phyloP scores from a whole-genome alignment of 2,113 vertebrate genomes.

The Bubo bubo region DNA sequence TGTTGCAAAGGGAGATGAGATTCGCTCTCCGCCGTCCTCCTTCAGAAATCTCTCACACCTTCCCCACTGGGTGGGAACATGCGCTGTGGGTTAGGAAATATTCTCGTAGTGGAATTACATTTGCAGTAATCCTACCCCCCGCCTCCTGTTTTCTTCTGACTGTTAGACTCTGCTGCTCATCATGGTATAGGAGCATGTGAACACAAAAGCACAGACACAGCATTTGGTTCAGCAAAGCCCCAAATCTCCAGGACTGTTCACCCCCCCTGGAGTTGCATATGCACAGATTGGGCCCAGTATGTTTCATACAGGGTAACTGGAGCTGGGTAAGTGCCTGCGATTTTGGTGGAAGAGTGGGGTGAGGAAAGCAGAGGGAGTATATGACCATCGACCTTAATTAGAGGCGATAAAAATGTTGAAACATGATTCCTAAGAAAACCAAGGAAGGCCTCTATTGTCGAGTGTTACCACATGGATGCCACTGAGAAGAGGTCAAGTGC shows the following conservation, averaged over 20 bases:
- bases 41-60: conserved; percentile 51
- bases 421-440: conserved; percentile 27
- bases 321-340: background rate
- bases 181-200: background rate
- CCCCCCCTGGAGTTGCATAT: background rate
- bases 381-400: background rate
- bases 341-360: background rate
- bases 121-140: conserved; percentile 23
- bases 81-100: background rate
- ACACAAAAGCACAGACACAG: background rate
- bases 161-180: background rate
- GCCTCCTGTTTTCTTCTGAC: background rate
- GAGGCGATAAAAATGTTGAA: conserved; percentile 36
- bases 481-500: conserved; percentile 49
- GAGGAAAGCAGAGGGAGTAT: background rate
- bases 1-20: conserved; percentile 27
- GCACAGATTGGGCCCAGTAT: background rate
- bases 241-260: background rate
- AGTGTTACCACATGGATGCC: conserved; percentile 46
- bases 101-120: background rate
- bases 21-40: background rate
- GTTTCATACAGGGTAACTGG: background rate
- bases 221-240: background rate
- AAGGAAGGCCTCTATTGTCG: background rate
- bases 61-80: conserved; percentile 52